Conservation (phyloP, 2,797 vertebrate species). For the Gadopsis bispinosus region DNA sequence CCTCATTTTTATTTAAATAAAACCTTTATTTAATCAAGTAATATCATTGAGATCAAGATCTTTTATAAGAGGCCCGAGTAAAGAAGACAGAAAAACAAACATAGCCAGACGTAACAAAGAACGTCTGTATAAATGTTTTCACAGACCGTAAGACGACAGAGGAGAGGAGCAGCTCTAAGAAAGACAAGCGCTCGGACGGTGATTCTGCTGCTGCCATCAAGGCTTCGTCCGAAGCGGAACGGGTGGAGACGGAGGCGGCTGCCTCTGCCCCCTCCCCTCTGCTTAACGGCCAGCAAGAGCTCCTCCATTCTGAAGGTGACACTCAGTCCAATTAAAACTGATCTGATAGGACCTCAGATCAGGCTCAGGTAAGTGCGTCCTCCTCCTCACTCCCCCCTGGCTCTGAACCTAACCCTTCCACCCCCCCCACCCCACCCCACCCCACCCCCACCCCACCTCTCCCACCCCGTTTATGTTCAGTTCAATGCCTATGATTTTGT, state of each 20-base stretch:
- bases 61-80: no score
- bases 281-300: constrained; percentile 97
- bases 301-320: constrained; percentile 99
- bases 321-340: constrained; percentile 99
- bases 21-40: no score
- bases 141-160: constrained; percentile 94
- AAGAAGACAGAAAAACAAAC: no score
- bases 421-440: constrained; percentile 38
- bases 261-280: constrained; percentile 91
- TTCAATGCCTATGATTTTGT: constrained; percentile 84
- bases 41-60: no score
- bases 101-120: no score
- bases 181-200: constrained; percentile 87
- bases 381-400: constrained; percentile 87
- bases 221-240: constrained; percentile 88
- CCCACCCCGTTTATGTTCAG: constrained; percentile 80
- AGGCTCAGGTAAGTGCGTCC: constrained; percentile 92
- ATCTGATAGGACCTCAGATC: constrained; percentile 99
- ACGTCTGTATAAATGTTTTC: constrained; percentile 45
- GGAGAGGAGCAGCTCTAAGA: constrained; percentile 93
- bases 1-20: no score
- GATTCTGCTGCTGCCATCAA: constrained; percentile 70
- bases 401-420: constrained; percentile 69
- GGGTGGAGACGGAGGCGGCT: constrained; percentile 91
- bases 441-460: constrained; percentile 43